Percentiles rank a stretch among this genome's conserved stretches.
Conservation (phyloP, 2,888 invertebrate species). For the Nasonovia ribisnigri region DNA sequence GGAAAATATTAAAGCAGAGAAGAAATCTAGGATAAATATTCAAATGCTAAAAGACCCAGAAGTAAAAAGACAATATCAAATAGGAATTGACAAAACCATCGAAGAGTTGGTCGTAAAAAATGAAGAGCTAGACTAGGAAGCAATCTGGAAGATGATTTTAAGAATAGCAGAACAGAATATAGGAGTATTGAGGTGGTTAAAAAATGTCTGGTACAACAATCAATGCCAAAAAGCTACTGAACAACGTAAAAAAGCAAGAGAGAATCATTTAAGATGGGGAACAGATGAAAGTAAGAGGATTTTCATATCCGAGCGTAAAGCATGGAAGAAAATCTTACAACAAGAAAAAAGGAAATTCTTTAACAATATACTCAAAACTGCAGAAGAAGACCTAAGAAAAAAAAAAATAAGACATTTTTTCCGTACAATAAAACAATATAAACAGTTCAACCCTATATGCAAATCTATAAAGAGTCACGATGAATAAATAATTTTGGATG, state of each 20-base stretch:
- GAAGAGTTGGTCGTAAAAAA: background rate
- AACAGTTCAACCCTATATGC: too few relatives aligned
- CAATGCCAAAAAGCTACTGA: slow-evolving; percentile 25
- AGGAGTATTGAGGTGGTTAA: background rate
- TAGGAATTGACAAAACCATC: background rate
- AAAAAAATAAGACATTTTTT: background rate
- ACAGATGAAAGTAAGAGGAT: background rate
- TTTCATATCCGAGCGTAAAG: background rate
- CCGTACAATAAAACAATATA: too few relatives aligned
- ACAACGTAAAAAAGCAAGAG: slow-evolving; percentile 8
- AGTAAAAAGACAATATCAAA: slow-evolving; percentile 40
- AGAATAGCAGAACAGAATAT: slow-evolving; percentile 24
- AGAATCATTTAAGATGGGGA: background rate
- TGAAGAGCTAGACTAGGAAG: background rate
- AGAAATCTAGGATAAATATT: slow-evolving; percentile 19
- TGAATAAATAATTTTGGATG: too few relatives aligned
- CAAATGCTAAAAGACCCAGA: slow-evolving; percentile 12
- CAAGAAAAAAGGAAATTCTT: background rate
- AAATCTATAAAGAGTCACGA: too few relatives aligned
- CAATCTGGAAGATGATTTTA: background rate
- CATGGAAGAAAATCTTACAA: background rate
- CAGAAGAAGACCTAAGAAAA: background rate
- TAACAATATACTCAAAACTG: background rate
- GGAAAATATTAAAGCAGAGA: background rate
- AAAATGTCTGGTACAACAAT: slow-evolving; percentile 7